A percentile compares a stretch with the other conserved stretches of the same genome.
Evolutionary conservation across 2,888 invertebrate species (phyloP).

Genomic region (Melanotus villosus): DNA sequence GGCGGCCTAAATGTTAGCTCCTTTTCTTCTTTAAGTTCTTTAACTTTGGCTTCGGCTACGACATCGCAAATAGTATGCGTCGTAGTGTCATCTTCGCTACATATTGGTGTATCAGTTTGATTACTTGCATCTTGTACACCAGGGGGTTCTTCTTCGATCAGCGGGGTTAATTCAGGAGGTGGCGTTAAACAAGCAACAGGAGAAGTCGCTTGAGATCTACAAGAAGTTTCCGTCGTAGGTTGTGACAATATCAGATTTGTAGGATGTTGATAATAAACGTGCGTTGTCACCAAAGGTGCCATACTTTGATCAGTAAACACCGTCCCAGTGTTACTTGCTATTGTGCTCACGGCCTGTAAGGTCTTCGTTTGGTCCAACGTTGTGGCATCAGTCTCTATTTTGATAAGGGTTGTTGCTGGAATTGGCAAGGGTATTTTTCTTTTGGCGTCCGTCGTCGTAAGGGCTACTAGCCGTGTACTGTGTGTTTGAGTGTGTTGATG

Average conservation of each 20-base stretch:
- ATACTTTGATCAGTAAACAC: slow-evolving; percentile 70
- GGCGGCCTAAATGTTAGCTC: slow-evolving; percentile 36
- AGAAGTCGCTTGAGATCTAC: slow-evolving; percentile 68
- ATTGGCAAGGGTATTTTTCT: slow-evolving; percentile 69
- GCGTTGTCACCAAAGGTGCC: slow-evolving; percentile 71
- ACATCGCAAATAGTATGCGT: slow-evolving; percentile 52
- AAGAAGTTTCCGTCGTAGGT: slow-evolving; percentile 61
- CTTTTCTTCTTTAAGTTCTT: slow-evolving; percentile 24
- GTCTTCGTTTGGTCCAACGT: slow-evolving; percentile 67
- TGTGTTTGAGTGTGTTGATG: slow-evolving; percentile 79
- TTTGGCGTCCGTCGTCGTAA: slow-evolving; percentile 72
- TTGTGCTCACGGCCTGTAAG: slow-evolving; percentile 64
- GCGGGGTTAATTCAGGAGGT: slow-evolving; percentile 69
- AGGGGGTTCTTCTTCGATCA: slow-evolving; percentile 69
- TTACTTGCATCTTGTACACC: slow-evolving; percentile 88
- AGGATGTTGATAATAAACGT: slow-evolving; percentile 71
- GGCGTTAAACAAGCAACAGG: slow-evolving; percentile 74
- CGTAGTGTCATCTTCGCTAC: slow-evolving; percentile 77
- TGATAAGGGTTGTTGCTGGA: slow-evolving; percentile 68
- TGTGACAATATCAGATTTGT: slow-evolving; percentile 65
- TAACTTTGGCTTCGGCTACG: slow-evolving; percentile 39
- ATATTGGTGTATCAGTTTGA: slow-evolving; percentile 83
- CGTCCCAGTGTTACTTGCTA: slow-evolving; percentile 64
- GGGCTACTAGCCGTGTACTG: slow-evolving; percentile 77
- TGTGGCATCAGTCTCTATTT: slow-evolving; percentile 81